Evolutionary conservation across 1,140 invertebrate species (phyloP), one percentile per base, ranked within the genome.

Genomic region (Plectrocnemia conspersa): DNA sequence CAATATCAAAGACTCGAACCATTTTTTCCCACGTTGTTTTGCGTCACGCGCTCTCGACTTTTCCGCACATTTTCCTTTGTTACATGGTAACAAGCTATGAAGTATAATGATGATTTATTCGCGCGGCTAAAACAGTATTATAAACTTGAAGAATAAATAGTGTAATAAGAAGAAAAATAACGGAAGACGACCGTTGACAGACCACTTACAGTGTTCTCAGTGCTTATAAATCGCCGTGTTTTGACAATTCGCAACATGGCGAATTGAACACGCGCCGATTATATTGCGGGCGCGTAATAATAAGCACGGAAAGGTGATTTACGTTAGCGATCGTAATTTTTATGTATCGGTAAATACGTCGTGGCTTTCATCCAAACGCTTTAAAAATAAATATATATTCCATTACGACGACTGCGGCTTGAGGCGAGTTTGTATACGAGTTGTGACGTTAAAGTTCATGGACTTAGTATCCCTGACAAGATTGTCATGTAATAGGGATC

Each of bases 1-100:
- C n/a, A n/a, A n/a, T 48, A 50, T 38, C 23, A 15, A 19, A 25
- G 35, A 50, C n/a, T 13, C 33, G 18, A 50, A 50, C 47, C 47
- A 13, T 7, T 50, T 50, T 50, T 24, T 10, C 33, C 1, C 23
- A 16, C 5, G n/a, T 22, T 24, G 27, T 18, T n/a, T 45, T 16
- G 23, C 35, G 27, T 24, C 27, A 21, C 22, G 13, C 5, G 11
- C 18, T 38, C 35, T 9, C n/a, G n/a, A n/a, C n/a, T n/a, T n/a
- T n/a, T n/a, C n/a, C n/a, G 18, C 15, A 15, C 35, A 38, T 38
- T 38, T 38, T 38, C 35, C 6, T 16, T 7, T 16, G 10, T 6
- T 38, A 38, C 35, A 38, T 38, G 35, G 15, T 13, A 38, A 38
- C n/a, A n/a, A n/a, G n/a, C n/a, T n/a, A n/a, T n/a, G n/a, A n/a